Evolutionary conservation across 2,797 vertebrate species (phyloP), one percentile per base, ranked within the genome.

Genomic region (Rhadinocentrus ornatus): DNA sequence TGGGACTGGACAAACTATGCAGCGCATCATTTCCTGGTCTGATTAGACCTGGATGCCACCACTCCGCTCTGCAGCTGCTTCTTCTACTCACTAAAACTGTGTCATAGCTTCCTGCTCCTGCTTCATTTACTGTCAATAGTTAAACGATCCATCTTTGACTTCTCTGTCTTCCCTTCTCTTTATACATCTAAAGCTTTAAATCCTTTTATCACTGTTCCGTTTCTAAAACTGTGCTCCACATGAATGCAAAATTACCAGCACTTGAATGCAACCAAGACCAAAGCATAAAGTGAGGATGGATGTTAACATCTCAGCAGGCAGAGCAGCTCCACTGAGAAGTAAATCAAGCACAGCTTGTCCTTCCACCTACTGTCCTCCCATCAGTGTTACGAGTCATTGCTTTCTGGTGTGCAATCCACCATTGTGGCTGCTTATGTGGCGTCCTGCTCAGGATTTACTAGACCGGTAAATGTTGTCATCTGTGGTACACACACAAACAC

Each of bases 311-410:
- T 58, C 52, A 27, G 82, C 64, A 29, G 65, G 66, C 56, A 48
- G 48, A 62, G 60, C 16, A 0, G 65, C 63, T 69, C 66, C 70
- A 35, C 71, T 66, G 68, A 62, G 63, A 57, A 39, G 80, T 91
- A 87, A 91, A 90, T 89, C 85, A 88, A 64, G 75, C 83, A 78
- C 70, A 75, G 76, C 80, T 81, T 82, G 85, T 88, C 86, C 87
- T 88, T 86, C 86, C 86, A 80, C 76, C 83, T 80, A 79, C 82
- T 80, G 82, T 52, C 74, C 84, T 76, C 54, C 69, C 80, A 68
- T 85, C 82, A 78, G 54, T 71, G 87, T 77, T 78, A 86, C 77
- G 84, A 88, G 73, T 86, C 86, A 84, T 88, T 89, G 90, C 84
- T 80, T 89, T 73, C 84, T 2, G 6, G 76, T 83, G 86, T 70